Evolutionary conservation across 2,888 invertebrate species (phyloP).

Genomic region (Limnephilus lunatus): DNA sequence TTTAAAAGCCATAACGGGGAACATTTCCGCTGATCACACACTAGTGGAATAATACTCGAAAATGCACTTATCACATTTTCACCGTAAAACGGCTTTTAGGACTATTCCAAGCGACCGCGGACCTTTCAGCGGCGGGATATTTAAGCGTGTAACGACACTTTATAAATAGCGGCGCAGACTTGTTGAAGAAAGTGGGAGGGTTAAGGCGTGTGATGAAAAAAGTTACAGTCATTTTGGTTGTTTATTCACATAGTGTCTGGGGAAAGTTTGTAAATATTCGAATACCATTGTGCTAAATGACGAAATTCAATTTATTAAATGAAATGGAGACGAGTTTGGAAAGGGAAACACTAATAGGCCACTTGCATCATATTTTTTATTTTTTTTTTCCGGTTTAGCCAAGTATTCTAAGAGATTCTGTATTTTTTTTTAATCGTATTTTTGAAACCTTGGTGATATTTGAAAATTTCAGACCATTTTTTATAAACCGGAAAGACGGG

Average conservation of each 20-base stretch:
- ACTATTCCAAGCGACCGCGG: slow-evolving; percentile 36
- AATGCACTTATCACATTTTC: slow-evolving; percentile 45
- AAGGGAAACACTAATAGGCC: too few species aligned
- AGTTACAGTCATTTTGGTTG: not conserved
- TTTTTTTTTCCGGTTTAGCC: too few species aligned
- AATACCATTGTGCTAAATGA: not conserved
- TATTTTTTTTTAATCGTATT: too few species aligned
- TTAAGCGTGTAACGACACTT: slow-evolving; percentile 53
- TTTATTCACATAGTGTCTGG: not conserved
- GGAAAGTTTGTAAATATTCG: not conserved
- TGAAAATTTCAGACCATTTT: too few species aligned
- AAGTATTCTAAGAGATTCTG: too few species aligned
- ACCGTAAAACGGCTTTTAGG: slow-evolving; percentile 44
- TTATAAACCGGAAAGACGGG: too few species aligned
- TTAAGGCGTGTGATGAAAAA: not conserved
- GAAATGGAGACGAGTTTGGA: not conserved
- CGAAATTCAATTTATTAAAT: not conserved
- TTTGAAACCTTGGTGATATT: too few species aligned
- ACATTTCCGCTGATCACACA: slow-evolving; percentile 33
- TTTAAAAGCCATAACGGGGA: not conserved
- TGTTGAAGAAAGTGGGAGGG: not conserved
- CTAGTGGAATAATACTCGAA: slow-evolving; percentile 5
- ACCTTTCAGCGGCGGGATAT: slow-evolving; percentile 52
- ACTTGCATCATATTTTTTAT: too few species aligned
- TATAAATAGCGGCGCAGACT: slow-evolving; percentile 28